A percentile compares a stretch with the other conserved stretches of the same genome.
Conservation (phyloP, 2,888 invertebrate species). For the Cerastis leucographa region DNA sequence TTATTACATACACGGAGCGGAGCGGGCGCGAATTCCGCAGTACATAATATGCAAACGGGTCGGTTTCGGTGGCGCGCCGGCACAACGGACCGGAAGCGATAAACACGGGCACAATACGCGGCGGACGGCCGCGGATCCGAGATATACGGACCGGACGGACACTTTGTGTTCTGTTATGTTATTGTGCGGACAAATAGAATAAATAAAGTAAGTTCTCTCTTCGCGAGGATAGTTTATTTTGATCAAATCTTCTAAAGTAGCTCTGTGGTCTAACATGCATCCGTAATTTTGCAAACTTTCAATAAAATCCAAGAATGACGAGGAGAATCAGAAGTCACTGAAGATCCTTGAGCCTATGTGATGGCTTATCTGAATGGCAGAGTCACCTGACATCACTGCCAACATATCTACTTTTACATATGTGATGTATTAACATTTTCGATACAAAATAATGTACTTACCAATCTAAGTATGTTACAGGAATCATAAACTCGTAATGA, state of each 20-base stretch:
- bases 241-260: background rate
- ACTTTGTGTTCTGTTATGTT: slow-evolving; percentile 56
- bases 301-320: background rate
- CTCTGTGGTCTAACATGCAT: background rate
- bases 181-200: slow-evolving; percentile 47
- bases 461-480: slow-evolving; percentile 10
- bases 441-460: slow-evolving; percentile 9
- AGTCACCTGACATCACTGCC: background rate
- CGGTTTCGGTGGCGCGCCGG: slow-evolving; percentile 58
- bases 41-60: slow-evolving; percentile 54
- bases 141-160: slow-evolving; percentile 59
- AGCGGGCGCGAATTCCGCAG: slow-evolving; percentile 23
- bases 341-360: background rate
- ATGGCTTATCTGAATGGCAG: background rate
- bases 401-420: background rate
- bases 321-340: background rate
- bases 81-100: slow-evolving; percentile 62
- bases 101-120: slow-evolving; percentile 61
- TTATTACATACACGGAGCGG: slow-evolving; percentile 14
- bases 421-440: background rate
- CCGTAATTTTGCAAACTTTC: background rate
- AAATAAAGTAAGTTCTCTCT: slow-evolving; percentile 23
- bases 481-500: slow-evolving; percentile 21
- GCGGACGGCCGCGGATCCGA: slow-evolving; percentile 47
- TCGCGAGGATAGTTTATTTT: background rate